Conservation (phyloP, 2,113 vertebrate species). For the Drymodes brunneopygia region DNA sequence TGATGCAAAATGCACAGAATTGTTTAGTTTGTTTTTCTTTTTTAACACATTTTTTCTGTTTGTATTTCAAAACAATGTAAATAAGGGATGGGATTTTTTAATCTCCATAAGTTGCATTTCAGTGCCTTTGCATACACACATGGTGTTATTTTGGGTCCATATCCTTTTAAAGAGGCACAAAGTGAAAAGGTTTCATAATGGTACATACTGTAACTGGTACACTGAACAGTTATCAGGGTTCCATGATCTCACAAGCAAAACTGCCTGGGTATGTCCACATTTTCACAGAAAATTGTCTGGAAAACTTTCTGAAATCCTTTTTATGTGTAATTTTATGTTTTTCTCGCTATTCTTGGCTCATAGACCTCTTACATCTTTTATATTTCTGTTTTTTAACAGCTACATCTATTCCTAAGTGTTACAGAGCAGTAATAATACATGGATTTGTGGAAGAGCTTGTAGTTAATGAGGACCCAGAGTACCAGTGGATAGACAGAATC, state of each 20-base stretch:
- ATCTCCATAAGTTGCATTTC: neutral
- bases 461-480: slow-evolving; percentile 98
- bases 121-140: fast-evolving
- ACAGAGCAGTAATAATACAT: slow-evolving; percentile 88
- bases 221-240: neutral
- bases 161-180: neutral
- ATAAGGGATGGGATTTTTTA: neutral
- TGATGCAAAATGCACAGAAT: neutral
- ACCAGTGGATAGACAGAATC: slow-evolving; percentile 98
- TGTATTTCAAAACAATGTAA: neutral
- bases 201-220: neutral
- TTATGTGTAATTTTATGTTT: neutral
- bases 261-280: neutral
- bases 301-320: neutral
- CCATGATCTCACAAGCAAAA: neutral
- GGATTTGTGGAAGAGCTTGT: slow-evolving; percentile 98
- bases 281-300: neutral
- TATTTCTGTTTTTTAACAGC: slow-evolving; percentile 68
- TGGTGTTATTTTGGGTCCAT: neutral
- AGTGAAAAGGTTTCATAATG: neutral
- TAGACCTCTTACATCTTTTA: neutral
- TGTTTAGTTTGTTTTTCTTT: neutral
- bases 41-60: neutral
- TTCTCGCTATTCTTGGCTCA: neutral
- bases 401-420: slow-evolving; percentile 91